Percentiles rank a stretch among this genome's conserved stretches.
phyloP scores from a whole-genome alignment of 2,888 invertebrate species.

The Geophilus truncorum region DNA sequence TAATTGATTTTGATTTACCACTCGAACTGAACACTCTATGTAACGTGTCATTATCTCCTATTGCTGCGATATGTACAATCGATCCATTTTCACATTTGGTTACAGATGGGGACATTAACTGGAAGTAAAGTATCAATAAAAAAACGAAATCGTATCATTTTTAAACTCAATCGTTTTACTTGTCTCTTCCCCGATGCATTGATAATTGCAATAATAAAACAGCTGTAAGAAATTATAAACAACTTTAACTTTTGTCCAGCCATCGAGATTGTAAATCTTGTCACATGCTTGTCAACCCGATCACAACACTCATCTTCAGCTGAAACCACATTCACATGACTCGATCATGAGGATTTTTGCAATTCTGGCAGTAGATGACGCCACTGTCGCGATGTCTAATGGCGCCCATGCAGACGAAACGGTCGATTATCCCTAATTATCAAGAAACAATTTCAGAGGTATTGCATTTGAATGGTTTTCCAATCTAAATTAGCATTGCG shows the following conservation, averaged over 20 bases:
- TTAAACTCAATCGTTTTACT: neutral
- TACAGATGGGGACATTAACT: neutral
- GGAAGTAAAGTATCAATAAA: neutral
- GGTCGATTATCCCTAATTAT: neutral
- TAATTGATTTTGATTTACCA: neutral
- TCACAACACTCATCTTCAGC: too few species aligned
- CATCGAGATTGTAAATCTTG: neutral
- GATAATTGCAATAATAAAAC: neutral
- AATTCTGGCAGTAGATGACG: too few species aligned
- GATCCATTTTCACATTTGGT: neutral
- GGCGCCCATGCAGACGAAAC: conserved; percentile 13
- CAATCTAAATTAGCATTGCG: too few species aligned
- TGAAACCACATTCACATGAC: too few species aligned
- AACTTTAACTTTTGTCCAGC: neutral
- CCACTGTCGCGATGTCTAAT: neutral
- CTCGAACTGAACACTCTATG: neutral
- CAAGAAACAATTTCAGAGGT: neutral
- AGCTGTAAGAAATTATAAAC: neutral
- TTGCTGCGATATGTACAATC: neutral
- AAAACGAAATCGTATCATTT: neutral
- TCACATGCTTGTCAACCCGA: neutral
- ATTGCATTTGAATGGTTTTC: neutral
- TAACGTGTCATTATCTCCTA: neutral
- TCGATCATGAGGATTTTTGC: too few species aligned
- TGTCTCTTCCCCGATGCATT: neutral